Percentiles rank a stretch among this genome's conserved stretches.
phyloP scores from a whole-genome alignment of 2,113 vertebrate genomes.

The Okapia johnstoni region DNA sequence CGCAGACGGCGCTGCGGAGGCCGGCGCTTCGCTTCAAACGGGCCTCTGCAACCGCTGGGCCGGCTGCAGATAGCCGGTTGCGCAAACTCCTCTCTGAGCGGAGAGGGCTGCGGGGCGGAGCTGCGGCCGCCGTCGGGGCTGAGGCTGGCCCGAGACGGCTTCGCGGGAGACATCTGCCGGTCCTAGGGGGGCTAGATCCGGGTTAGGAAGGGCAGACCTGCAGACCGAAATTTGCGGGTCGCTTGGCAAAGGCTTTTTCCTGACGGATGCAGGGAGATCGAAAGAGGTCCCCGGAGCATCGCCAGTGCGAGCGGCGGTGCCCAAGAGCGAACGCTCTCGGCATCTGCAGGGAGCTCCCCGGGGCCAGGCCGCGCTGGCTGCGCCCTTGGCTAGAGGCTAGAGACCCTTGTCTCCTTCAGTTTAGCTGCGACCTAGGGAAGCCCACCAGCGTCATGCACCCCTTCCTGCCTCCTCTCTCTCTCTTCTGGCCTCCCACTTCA shows the following conservation, averaged over 20 bases:
- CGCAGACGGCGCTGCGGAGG: neutral
- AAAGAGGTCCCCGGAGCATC: neutral
- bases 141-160: rapidly evolving
- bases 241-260: neutral
- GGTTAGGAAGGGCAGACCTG: neutral
- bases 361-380: rapidly evolving
- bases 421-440: neutral
- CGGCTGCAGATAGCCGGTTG: neutral
- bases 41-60: neutral
- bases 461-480: neutral
- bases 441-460: rapidly evolving
- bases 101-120: neutral
- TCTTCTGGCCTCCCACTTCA: neutral
- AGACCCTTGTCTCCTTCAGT: neutral
- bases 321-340: rapidly evolving
- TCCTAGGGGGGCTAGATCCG: neutral
- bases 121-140: neutral
- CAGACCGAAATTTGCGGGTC: neutral
- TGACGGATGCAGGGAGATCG: rapidly evolving
- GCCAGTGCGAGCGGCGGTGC: neutral
- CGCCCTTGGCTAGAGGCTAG: rapidly evolving
- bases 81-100: rapidly evolving
- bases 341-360: neutral
- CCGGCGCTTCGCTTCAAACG: constrained; percentile 46
- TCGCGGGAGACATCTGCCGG: rapidly evolving